These are phyloP conservation scores for Sialis fuliginosa DNA, from an alignment of 2,888 invertebrate species.

Conservation along the genomic window DNA sequence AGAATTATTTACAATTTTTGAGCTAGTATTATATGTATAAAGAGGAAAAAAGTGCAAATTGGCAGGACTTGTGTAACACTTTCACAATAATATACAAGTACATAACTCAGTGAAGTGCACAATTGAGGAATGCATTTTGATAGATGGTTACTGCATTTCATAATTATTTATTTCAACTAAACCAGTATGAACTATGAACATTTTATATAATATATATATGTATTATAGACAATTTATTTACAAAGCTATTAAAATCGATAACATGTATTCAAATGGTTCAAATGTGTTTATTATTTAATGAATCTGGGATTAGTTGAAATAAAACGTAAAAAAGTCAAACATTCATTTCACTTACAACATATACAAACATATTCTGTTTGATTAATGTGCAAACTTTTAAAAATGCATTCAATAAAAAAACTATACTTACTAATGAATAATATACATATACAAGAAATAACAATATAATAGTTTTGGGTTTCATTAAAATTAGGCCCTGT, in stretches of 20 bases:
- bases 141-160: background rate
- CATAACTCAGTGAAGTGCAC: background rate
- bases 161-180: background rate
- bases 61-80: conserved; percentile 6
- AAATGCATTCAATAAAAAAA: background rate
- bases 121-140: too few relatives aligned
- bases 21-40: background rate
- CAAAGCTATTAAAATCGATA: too few relatives aligned
- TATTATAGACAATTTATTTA: too few relatives aligned
- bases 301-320: too few relatives aligned
- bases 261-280: too few relatives aligned
- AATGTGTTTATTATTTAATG: too few relatives aligned
- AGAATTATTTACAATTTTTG: conserved; percentile 1
- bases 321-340: background rate
- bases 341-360: background rate
- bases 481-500: background rate
- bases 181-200: background rate
- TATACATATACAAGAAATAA: background rate
- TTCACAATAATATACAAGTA: background rate
- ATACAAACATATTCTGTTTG: background rate
- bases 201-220: too few relatives aligned
- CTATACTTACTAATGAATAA: background rate
- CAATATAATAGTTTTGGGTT: background rate
- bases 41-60: conserved; percentile 3
- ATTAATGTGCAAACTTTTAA: background rate